These are phyloP conservation scores for Gyrodactylus bullatarudis DNA, from an alignment of 1,140 invertebrate species.

Conservation along the genomic window DNA sequence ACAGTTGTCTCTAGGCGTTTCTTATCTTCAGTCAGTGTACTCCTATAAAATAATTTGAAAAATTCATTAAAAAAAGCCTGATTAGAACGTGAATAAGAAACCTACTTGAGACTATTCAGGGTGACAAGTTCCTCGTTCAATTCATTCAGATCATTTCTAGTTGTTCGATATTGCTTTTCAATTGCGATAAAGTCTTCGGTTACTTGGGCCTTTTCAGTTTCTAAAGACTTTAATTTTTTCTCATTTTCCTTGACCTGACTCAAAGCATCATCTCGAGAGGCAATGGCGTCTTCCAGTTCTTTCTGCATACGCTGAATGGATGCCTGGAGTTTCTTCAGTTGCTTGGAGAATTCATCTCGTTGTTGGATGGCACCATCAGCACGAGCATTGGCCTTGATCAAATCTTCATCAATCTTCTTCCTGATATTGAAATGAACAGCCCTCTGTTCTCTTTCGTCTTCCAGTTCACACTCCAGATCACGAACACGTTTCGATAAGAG, in stretches of 20 bases:
- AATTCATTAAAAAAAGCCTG: no score
- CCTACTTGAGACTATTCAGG: not conserved
- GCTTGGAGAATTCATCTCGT: slow-evolving; percentile 1
- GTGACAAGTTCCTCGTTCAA: not conserved
- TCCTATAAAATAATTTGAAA: no score
- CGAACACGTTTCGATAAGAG: not conserved
- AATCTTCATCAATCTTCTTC: not conserved
- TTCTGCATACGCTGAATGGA: not conserved
- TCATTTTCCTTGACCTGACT: not conserved
- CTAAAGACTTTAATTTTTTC: not conserved
- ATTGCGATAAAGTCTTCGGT: not conserved
- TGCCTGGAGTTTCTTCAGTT: slow-evolving; percentile 3
- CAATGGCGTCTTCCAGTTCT: not conserved
- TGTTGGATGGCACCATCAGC: not conserved
- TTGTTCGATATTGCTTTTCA: not conserved
- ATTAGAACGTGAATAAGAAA: no score
- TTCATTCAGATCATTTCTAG: not conserved
- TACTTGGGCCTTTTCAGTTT: not conserved
- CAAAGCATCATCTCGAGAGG: not conserved
- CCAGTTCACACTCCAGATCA: not conserved
- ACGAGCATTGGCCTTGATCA: not conserved
- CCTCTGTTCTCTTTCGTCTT: slow-evolving; percentile 1
- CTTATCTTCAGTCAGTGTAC: not conserved
- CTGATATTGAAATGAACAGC: not conserved
- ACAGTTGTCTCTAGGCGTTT: slow-evolving; percentile 1